phyloP scores from a whole-genome alignment of 2,797 vertebrate genomes.

The Enteromius mattozi region DNA sequence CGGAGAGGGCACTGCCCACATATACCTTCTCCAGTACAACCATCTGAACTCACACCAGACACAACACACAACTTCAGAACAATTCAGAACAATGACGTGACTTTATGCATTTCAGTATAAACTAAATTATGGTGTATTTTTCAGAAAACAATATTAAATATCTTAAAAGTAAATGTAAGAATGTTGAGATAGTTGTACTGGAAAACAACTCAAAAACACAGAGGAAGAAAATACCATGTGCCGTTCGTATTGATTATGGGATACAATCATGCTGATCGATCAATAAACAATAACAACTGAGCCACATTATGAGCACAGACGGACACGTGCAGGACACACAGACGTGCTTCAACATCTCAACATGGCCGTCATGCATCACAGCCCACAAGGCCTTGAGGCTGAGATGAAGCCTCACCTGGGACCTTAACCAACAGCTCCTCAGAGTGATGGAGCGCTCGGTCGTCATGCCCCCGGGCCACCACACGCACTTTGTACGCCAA shows the following conservation, averaged over 20 bases:
- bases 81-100: neutral
- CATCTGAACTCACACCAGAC: neutral
- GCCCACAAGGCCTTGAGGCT: slow-evolving; percentile 50
- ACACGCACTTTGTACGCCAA: slow-evolving; percentile 92
- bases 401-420: slow-evolving; percentile 88
- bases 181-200: neutral
- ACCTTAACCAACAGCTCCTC: slow-evolving; percentile 90
- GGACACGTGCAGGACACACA: neutral
- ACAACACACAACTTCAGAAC: neutral
- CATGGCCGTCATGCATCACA: slow-evolving; percentile 33
- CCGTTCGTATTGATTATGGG: neutral
- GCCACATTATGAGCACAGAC: neutral
- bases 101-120: neutral
- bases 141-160: neutral
- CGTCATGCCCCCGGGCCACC: slow-evolving; percentile 87
- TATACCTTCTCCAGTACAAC: neutral
- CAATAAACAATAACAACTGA: neutral
- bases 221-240: neutral
- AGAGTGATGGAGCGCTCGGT: slow-evolving; percentile 84
- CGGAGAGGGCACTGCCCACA: neutral
- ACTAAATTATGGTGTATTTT: too few relatives aligned
- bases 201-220: neutral
- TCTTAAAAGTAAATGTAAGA: neutral
- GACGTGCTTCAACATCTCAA: neutral
- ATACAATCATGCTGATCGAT: neutral